Evolutionary conservation across 2,797 vertebrate species (phyloP).

Genomic region (Gymnodraco acuticeps): DNA sequence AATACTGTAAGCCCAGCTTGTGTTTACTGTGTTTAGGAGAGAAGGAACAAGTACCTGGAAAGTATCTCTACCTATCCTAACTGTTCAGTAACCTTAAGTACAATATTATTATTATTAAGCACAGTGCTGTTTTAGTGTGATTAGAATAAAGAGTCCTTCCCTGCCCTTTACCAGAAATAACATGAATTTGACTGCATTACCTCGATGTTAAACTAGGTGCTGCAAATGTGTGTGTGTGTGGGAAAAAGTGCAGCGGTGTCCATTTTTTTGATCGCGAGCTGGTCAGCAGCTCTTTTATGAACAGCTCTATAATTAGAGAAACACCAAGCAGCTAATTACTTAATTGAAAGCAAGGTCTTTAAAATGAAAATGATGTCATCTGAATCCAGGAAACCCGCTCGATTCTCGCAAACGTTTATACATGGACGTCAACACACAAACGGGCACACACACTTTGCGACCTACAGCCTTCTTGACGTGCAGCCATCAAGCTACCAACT

Average conservation of each 20-base stretch:
- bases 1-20: neutral
- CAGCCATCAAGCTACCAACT: conserved; percentile 71
- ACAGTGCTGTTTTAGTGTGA: conserved; percentile 72
- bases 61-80: conserved; percentile 13
- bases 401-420: conserved; percentile 61
- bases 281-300: conserved; percentile 85
- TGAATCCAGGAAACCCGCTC: conserved; percentile 77
- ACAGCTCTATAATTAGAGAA: conserved; percentile 84
- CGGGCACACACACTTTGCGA: conserved; percentile 51
- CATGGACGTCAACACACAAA: conserved; percentile 51
- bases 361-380: conserved; percentile 87
- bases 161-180: conserved; percentile 80
- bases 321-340: conserved; percentile 86
- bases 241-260: conserved; percentile 75
- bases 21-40: conserved; percentile 24
- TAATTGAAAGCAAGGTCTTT: conserved; percentile 85
- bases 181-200: conserved; percentile 76
- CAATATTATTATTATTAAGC: conserved; percentile 66
- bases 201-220: conserved; percentile 60
- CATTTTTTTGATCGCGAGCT: conserved; percentile 67
- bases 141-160: conserved; percentile 67
- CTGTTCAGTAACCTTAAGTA: conserved; percentile 12
- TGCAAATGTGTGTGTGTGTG: neutral
- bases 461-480: conserved; percentile 75
- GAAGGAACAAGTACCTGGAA: conserved; percentile 17